Evolutionary conservation across 2,888 invertebrate genomes (phyloP), one percentile per base, ranked within the genome.

Genomic region (Troilus luridus): DNA sequence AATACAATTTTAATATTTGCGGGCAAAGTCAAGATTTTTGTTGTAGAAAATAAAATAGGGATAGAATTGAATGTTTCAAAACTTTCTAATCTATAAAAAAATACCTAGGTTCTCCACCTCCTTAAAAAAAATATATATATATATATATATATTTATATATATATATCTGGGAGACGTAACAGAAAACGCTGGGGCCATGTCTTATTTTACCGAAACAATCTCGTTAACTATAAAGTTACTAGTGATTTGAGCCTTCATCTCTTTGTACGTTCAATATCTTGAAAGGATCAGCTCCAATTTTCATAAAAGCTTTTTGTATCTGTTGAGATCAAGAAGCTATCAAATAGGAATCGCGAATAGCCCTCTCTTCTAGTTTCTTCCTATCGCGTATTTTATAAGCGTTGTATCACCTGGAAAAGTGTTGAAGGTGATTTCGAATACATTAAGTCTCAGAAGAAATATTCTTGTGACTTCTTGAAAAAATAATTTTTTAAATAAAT

Each of bases 251-350:
- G 27, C 72, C 41, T 77, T 27, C 14, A 77, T 77, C 72, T 77
- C 72, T 41, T 41, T 27, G 7, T 77, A 77, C 17, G 72, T 77
- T 77, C 72, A 77, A 77, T 77, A 77, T 77, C 72, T 7, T 77
- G 72, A 77, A 77, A 77, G 72, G 72, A 41, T 27, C 72, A 41
- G 41, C 17, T 77, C 27, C 72, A 77, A 77, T 77, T 77, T 77
- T 77, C 41, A 77, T 77, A 77, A 77, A 77, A 77, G 72, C 72
- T 77, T 77, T 77, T 27, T 77, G 27, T 77, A 77, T 77, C 72
- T 77, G 41, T 77, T 77, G 10, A 77, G 27, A 77, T 77, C 72
- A 77, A 77, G 72, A 6, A 41, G 41, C 41, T 77, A 77, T 77
- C 27, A 77, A 77, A 17, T 77, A 41, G 41, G 72, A 77, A 77